A percentile compares a stretch with the other conserved stretches of the same genome.
Evolutionary conservation across 23 tunicate genomes (phyloP).

Genomic region (Corella eumyota): DNA sequence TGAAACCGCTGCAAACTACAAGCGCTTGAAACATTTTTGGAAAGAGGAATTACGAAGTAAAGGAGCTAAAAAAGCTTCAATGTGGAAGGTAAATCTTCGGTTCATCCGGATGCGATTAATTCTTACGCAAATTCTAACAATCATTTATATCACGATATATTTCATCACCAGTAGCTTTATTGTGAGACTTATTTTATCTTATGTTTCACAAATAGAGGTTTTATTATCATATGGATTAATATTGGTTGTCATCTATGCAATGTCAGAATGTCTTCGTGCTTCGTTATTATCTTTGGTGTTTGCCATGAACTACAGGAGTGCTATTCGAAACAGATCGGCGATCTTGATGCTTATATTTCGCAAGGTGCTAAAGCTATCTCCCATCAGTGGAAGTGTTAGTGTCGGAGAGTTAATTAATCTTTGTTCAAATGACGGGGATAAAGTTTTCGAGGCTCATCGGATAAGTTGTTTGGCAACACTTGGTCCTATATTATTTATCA

Average conservation of each 20-base stretch:
- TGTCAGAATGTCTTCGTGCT: constrained; percentile 28
- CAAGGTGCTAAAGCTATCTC: constrained; percentile 41
- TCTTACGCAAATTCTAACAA: constrained; percentile 8
- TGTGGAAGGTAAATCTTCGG: constrained; percentile 29
- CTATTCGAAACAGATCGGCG: constrained; percentile 44
- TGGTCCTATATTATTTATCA: constrained; percentile 49
- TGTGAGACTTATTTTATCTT: constrained; percentile 15
- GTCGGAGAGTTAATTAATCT: constrained; percentile 72
- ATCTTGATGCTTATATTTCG: constrained; percentile 36
- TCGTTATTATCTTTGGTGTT: constrained; percentile 17
- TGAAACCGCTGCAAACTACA: constrained; percentile 28
- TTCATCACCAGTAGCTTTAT: constrained; percentile 48
- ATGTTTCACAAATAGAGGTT: constrained; percentile 19
- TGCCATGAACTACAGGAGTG: constrained; percentile 48
- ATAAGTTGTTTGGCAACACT: constrained; percentile 17
- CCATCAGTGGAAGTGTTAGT: constrained; percentile 5
- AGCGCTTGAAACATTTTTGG: constrained; percentile 44
- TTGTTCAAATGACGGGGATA: constrained; percentile 88
- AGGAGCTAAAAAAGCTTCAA: constrained; percentile 41
- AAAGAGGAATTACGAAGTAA: constrained; percentile 27
- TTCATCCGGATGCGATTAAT: constrained; percentile 54
- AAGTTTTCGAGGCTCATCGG: constrained; percentile 39
- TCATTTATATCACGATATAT: constrained; percentile 16
- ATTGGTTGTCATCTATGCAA: constrained; percentile 12
- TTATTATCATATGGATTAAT: constrained; percentile 17